A percentile compares a stretch with the other conserved stretches of the same genome.
phyloP scores from a whole-genome alignment of 2,113 vertebrate species.

The Ailurus styani region DNA sequence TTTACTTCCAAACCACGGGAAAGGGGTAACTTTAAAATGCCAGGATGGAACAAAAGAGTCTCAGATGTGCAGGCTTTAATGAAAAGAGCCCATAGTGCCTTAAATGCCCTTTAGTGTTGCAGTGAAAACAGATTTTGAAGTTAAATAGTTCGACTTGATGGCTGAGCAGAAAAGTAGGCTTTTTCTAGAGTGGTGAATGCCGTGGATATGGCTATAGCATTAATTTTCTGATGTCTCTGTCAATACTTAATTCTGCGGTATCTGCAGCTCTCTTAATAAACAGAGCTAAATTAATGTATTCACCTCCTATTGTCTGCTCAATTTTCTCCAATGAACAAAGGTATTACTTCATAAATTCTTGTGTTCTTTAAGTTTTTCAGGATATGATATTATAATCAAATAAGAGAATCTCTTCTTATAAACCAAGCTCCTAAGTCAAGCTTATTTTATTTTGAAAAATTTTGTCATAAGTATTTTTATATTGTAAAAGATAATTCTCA shows the following conservation, averaged over 20 bases:
- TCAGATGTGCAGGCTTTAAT: slow-evolving; percentile 11
- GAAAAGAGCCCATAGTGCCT: neutral
- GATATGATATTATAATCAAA: neutral
- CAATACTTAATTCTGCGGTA: neutral
- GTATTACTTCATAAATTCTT: slow-evolving; percentile 18
- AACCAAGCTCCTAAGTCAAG: slow-evolving; percentile 4
- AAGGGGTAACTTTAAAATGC: slow-evolving; percentile 14
- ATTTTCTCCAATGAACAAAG: slow-evolving; percentile 20
- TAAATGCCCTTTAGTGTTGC: slow-evolving; percentile 3
- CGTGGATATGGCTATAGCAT: neutral
- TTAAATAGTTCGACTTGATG: neutral
- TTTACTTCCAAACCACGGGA: neutral
- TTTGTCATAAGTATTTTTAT: neutral
- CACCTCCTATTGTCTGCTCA: neutral
- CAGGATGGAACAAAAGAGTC: neutral
- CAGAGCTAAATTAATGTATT: slow-evolving; percentile 44
- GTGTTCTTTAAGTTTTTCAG: slow-evolving; percentile 19
- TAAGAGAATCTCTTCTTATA: neutral
- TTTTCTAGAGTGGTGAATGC: neutral
- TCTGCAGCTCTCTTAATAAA: neutral
- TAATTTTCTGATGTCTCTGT: slow-evolving; percentile 30
- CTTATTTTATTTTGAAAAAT: neutral
- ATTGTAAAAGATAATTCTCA: slow-evolving; percentile 17
- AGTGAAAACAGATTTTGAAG: neutral
- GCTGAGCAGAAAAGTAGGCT: neutral